Conservation (phyloP, 2,888 invertebrate genomes). For the Lithophane ornitopus region DNA sequence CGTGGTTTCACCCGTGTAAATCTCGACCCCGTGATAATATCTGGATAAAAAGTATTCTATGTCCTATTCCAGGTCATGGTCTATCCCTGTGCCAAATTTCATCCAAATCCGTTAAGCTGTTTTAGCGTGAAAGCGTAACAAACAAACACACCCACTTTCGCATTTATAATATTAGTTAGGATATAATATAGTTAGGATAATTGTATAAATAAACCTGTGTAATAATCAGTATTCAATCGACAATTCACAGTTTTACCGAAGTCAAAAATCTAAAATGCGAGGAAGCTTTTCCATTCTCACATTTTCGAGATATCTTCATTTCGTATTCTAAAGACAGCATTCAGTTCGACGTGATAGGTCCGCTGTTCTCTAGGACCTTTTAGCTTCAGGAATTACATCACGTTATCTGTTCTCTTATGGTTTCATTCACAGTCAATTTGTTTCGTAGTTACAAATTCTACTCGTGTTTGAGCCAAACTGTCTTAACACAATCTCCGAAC, state of each 20-base stretch:
- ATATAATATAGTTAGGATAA: too few relatives aligned
- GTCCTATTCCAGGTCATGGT: too few relatives aligned
- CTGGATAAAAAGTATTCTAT: too few relatives aligned
- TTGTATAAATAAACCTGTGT: too few relatives aligned
- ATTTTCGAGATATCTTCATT: slow-evolving; percentile 26
- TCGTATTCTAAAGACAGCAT: slow-evolving; percentile 29
- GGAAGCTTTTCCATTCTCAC: neutral
- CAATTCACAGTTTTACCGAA: neutral
- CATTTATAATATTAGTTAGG: too few relatives aligned
- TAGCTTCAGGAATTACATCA: slow-evolving; percentile 13
- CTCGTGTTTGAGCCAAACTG: slow-evolving; percentile 23
- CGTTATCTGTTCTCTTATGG: slow-evolving; percentile 19
- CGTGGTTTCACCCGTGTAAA: too few relatives aligned
- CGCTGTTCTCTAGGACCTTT: slow-evolving; percentile 26
- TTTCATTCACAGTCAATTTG: slow-evolving; percentile 47
- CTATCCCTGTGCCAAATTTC: too few relatives aligned
- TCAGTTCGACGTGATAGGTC: slow-evolving; percentile 32
- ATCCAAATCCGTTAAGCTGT: too few relatives aligned
- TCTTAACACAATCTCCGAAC: neutral
- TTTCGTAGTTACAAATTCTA: slow-evolving; percentile 33
- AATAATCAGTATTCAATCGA: neutral
- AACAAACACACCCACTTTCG: too few relatives aligned
- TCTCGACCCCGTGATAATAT: too few relatives aligned
- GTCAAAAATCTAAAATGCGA: slow-evolving; percentile 15
- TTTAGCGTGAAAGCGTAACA: too few relatives aligned